A percentile compares a stretch with the other conserved stretches of the same genome.
These are phyloP conservation scores for Scytalopus superciliaris DNA, from an alignment of 2,113 vertebrate genomes.

Conservation along the genomic window DNA sequence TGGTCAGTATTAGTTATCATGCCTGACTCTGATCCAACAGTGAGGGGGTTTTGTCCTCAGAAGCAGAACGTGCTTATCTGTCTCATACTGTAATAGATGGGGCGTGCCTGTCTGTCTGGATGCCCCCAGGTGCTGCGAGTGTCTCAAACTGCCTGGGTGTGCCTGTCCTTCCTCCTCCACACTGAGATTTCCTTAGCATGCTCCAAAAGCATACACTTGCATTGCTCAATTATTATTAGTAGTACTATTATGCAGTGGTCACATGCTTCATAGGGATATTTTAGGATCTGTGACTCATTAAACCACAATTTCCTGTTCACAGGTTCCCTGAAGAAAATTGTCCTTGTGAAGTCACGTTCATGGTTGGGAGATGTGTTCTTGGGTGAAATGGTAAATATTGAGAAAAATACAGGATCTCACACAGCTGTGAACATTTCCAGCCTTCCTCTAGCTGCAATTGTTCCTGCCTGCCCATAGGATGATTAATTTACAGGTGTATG, in stretches of 20 bases:
- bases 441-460: not conserved
- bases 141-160: not conserved
- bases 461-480: not conserved
- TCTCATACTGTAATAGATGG: not conserved
- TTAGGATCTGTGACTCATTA: conserved; percentile 54
- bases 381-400: not conserved
- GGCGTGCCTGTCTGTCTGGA: not conserved
- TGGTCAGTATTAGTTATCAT: not conserved
- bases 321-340: conserved; percentile 51
- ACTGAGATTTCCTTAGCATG: conserved; percentile 4
- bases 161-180: conserved; percentile 24
- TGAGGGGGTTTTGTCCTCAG: not conserved
- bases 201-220: not conserved
- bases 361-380: not conserved
- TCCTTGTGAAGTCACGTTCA: not conserved
- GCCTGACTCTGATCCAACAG: not conserved
- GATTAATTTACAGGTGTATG: not conserved
- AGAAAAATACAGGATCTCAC: not conserved
- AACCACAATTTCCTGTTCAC: not conserved
- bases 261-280: conserved; percentile 27
- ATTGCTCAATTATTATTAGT: conserved; percentile 25
- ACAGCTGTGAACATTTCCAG: not conserved
- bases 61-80: not conserved
- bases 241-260: not conserved
- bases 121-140: not conserved